A percentile compares a stretch with the other conserved stretches of the same genome.
These are phyloP conservation scores for Fregata magnificens DNA, from an alignment of 2,113 vertebrate genomes.

Conservation along the genomic window DNA sequence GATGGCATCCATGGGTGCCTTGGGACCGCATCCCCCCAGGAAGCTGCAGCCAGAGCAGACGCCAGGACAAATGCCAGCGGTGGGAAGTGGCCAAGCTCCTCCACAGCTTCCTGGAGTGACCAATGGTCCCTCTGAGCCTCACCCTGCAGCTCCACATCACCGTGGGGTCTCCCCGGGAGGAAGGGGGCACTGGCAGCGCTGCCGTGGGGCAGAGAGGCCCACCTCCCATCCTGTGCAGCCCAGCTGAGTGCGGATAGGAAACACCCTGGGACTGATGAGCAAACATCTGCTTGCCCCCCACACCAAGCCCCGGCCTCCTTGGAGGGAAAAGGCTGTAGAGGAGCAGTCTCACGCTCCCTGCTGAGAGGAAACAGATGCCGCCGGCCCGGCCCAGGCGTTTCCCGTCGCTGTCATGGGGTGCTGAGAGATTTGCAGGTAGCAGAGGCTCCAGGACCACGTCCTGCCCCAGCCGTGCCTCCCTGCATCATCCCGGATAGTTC, in stretches of 20 bases:
- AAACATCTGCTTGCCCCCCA: neutral
- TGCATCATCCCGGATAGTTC: neutral
- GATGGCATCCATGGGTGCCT: rapidly evolving
- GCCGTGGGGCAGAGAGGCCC: neutral
- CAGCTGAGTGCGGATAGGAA: neutral
- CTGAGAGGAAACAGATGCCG: neutral
- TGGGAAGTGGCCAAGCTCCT: rapidly evolving
- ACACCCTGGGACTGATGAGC: neutral
- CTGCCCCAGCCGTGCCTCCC: neutral
- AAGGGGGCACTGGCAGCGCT: neutral
- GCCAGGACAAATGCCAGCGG: neutral
- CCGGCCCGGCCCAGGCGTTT: neutral
- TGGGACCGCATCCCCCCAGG: rapidly evolving
- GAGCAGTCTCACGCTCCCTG: neutral
- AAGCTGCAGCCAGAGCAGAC: neutral
- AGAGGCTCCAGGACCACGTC: neutral
- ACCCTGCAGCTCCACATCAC: rapidly evolving
- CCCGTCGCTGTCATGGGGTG: neutral
- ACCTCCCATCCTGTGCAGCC: neutral
- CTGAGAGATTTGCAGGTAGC: neutral
- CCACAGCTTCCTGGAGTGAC: neutral
- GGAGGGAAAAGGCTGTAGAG: neutral
- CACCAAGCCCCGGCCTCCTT: rapidly evolving
- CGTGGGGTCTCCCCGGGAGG: rapidly evolving
- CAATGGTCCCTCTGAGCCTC: too few species aligned